Evolutionary conservation across 53 echinoderm and acorn worm species (phyloP).

Genomic region (Mesocentrotus franciscanus): DNA sequence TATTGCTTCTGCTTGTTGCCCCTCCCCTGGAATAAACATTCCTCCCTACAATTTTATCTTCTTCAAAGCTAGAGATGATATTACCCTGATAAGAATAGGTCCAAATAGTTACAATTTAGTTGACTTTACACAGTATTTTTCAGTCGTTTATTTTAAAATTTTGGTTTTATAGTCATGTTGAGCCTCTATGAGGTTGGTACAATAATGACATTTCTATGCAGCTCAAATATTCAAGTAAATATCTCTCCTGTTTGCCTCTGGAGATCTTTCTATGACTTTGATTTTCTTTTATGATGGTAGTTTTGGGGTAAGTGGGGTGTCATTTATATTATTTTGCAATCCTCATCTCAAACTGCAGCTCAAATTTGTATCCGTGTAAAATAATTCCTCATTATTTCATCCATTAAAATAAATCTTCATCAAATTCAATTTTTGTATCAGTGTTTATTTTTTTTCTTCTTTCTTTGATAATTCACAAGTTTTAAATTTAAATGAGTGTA

Average conservation of each 20-base stretch:
- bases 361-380: not conserved
- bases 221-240: not conserved
- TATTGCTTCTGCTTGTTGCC: no score
- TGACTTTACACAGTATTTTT: not conserved
- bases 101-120: not conserved
- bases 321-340: no score
- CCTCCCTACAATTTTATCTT: no score
- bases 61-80: no score
- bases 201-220: not conserved
- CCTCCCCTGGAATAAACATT: no score
- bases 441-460: not conserved
- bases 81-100: no score
- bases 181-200: not conserved
- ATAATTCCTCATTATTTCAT: not conserved
- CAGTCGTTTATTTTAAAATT: not conserved
- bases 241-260: not conserved
- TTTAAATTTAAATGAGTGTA: no score
- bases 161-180: not conserved
- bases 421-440: not conserved
- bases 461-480: no score
- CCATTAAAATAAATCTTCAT: not conserved
- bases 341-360: no score
- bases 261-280: not conserved
- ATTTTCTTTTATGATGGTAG: not conserved
- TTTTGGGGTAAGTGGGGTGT: not conserved